Evolutionary conservation across 2,888 invertebrate genomes (phyloP).

Genomic region (Alcis repandata): DNA sequence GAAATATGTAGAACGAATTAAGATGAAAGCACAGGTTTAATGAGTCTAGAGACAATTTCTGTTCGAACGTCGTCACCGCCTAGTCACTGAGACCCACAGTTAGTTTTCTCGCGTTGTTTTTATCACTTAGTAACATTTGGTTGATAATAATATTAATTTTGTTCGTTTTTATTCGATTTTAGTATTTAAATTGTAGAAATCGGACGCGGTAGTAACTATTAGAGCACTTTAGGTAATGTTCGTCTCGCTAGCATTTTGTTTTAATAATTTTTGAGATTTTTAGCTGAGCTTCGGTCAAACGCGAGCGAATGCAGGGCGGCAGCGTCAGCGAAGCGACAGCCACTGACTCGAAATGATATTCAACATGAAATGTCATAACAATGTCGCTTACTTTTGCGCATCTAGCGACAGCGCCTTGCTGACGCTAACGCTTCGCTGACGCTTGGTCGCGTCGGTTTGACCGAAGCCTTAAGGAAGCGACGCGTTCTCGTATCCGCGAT

Average conservation of each 20-base stretch:
- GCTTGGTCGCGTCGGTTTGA: constrained; percentile 41
- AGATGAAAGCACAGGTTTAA: constrained; percentile 57
- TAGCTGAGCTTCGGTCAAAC: constrained; percentile 53
- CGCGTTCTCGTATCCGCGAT: constrained; percentile 52
- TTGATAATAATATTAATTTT: constrained; percentile 72
- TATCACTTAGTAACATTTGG: constrained; percentile 79
- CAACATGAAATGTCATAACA: not conserved
- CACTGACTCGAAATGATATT: not conserved
- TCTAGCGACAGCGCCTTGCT: not conserved
- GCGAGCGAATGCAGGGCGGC: not conserved
- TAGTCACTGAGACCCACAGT: constrained; percentile 85
- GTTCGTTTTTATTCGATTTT: constrained; percentile 82
- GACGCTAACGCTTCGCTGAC: not conserved
- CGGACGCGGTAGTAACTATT: constrained; percentile 84
- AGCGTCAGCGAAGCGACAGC: not conserved
- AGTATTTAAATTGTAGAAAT: constrained; percentile 74
- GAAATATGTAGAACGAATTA: constrained; percentile 44
- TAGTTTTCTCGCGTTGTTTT: constrained; percentile 76
- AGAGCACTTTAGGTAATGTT: constrained; percentile 80
- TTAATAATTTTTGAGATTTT: constrained; percentile 77
- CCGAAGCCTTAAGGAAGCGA: constrained; percentile 43
- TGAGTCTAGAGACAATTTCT: constrained; percentile 63
- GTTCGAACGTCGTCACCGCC: constrained; percentile 78
- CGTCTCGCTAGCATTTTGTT: constrained; percentile 82
- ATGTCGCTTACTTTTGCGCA: not conserved